A percentile compares a stretch with the other conserved stretches of the same genome.
phyloP scores from a whole-genome alignment of 2,888 invertebrate genomes.

The Thelaira solivaga region DNA sequence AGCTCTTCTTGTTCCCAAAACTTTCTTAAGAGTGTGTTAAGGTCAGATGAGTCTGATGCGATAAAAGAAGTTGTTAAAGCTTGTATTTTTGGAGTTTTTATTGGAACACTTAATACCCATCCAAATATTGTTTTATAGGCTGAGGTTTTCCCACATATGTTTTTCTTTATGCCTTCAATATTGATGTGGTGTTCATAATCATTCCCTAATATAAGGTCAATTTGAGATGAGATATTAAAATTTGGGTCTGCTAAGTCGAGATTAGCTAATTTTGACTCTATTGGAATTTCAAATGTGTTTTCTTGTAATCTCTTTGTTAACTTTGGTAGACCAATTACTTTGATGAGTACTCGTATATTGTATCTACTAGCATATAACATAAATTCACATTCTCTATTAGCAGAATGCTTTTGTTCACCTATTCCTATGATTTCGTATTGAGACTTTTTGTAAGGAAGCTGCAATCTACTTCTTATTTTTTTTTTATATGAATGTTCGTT shows the following conservation, averaged over 20 bases:
- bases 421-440: conserved; percentile 1
- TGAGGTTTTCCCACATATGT: not conserved
- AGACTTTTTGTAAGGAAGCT: too few species aligned
- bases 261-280: not conserved
- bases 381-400: not conserved
- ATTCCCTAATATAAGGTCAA: not conserved
- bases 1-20: not conserved
- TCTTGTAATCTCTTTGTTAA: conserved; percentile 2
- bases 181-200: not conserved
- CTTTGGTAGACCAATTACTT: conserved; percentile 3
- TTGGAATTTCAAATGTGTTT: not conserved
- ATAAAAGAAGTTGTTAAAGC: not conserved
- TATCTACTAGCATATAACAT: not conserved
- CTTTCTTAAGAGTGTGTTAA: not conserved
- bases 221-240: not conserved
- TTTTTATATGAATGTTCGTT: too few species aligned
- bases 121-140: not conserved
- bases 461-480: too few species aligned
- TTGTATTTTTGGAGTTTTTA: not conserved
- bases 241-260: not conserved
- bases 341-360: not conserved
- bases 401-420: not conserved
- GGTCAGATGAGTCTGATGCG: not conserved
- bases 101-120: not conserved
- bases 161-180: not conserved